Base-by-base conservation (phyloP, 2,797 vertebrate genomes). In the Borostomias antarcticus region DNA sequence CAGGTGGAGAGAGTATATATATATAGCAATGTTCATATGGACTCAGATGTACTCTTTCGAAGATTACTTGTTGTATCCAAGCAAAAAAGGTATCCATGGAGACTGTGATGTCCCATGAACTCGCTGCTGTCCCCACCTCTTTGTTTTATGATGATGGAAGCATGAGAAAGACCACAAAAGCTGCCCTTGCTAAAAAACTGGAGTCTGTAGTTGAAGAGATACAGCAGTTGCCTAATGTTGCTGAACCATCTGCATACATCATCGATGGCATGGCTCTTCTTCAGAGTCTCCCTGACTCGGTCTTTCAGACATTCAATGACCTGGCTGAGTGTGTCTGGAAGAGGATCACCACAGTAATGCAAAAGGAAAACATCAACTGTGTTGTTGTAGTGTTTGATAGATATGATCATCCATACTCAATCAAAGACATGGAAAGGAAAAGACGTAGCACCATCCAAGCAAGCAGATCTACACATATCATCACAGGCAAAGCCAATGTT, bases 71-170 rank as follows among this genome's bases (percentile, higher is more conserved):
- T n/a, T n/a, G n/a, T n/a, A n/a, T n/a, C n/a, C n/a, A n/a, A n/a
- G n/a, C 26, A 43, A 50, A 9, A 48, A 8, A 70, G 33, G 17
- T 47, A 23, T 29, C 35, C 17, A 52, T 71, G 47, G n/a, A n/a
- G n/a, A n/a, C n/a, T n/a, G n/a, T n/a, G n/a, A n/a, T n/a, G n/a
- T n/a, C n/a, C n/a, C n/a, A 65, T 21, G 52, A 70, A 48, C 40
- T 66, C 2, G 64, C 54, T 11, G 53, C 40, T 66, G 63, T 62
- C 19, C 54, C 32, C 3, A 43, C 53, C 17, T 64, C 53, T 58
- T 70, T 70, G 61, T 69, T 69, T 58, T 57, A n/a, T n/a, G n/a
- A n/a, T n/a, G n/a, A n/a, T n/a, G n/a, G 47, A 65, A 33, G 37
- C 26, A 58, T 73, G 60, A 73, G 71, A n/a, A 64, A 60, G 11